Evolutionary conservation across 2,888 invertebrate genomes (phyloP).

Genomic region (Diaprepes abbreviatus): DNA sequence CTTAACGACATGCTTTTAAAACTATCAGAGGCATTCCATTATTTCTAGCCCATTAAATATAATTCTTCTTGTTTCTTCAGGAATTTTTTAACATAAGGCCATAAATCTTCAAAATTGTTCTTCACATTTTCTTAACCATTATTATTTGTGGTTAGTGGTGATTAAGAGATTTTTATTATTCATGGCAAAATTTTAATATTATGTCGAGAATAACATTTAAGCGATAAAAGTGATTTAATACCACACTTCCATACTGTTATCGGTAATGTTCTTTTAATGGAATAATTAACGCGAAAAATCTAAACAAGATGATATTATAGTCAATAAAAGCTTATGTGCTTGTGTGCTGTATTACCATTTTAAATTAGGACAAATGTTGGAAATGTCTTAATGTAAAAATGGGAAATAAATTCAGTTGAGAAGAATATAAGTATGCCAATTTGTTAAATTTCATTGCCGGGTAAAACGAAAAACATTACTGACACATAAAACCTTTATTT

Average conservation of each 20-base stretch:
- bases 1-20: constrained; percentile 13
- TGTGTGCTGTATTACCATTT: constrained; percentile 1
- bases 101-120: constrained; percentile 16
- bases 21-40: neutral
- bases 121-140: constrained; percentile 5
- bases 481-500: neutral
- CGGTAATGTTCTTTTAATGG: constrained; percentile 49
- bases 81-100: neutral
- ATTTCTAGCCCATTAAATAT: constrained; percentile 9
- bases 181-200: constrained; percentile 19
- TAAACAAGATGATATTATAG: constrained; percentile 29
- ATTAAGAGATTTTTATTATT: constrained; percentile 6
- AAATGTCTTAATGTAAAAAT: neutral
- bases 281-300: constrained; percentile 37
- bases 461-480: neutral
- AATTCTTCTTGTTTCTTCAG: constrained; percentile 4
- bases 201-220: constrained; percentile 34
- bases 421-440: no score
- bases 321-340: constrained; percentile 19
- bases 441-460: neutral
- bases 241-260: constrained; percentile 35
- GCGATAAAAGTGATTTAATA: constrained; percentile 43
- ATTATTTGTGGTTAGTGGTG: constrained; percentile 4
- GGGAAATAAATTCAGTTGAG: no score
- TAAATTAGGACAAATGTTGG: constrained; percentile 4